Conservation (phyloP, 2,888 invertebrate genomes). For the Tribolium freemani region DNA sequence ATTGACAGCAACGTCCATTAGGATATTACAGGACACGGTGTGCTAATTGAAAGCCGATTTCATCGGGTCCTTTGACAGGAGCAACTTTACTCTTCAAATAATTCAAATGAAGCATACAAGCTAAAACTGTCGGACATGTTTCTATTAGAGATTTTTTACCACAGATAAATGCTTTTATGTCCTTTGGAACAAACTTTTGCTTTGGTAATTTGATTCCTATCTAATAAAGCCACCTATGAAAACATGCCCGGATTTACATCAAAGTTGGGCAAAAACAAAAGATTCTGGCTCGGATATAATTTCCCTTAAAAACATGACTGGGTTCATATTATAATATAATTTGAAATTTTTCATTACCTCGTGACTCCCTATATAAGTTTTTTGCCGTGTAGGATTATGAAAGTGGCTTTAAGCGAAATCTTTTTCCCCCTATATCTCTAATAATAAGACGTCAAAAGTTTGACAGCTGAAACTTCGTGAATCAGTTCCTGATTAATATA, state of each 20-base stretch:
- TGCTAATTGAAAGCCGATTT: conserved; percentile 42
- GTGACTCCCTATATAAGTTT: conserved; percentile 45
- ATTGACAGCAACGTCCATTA: conserved; percentile 47
- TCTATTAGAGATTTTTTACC: conserved; percentile 14
- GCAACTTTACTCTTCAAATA: conserved; percentile 6
- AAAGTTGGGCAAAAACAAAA: conserved; percentile 3
- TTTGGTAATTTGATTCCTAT: conserved; percentile 7
- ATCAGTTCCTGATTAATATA: conserved; percentile 52
- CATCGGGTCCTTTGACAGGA: conserved; percentile 42
- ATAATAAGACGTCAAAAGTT: conserved; percentile 46
- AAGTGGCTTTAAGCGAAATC: conserved; percentile 44
- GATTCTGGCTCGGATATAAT: background rate
- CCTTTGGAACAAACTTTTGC: conserved; percentile 16
- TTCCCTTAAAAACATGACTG: conserved; percentile 20
- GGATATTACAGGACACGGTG: conserved; percentile 43
- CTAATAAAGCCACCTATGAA: conserved; percentile 7
- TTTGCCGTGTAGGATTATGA: conserved; percentile 40
- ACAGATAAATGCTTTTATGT: conserved; percentile 16
- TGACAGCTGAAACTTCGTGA: conserved; percentile 43
- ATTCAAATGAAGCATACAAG: conserved; percentile 3
- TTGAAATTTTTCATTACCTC: conserved; percentile 47
- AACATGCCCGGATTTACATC: too few relatives aligned
- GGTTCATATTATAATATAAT: background rate
- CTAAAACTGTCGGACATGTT: background rate
- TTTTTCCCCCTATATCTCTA: conserved; percentile 48